phyloP scores from a whole-genome alignment of 2,888 invertebrate genomes.

The Epirrhoe alternata region DNA sequence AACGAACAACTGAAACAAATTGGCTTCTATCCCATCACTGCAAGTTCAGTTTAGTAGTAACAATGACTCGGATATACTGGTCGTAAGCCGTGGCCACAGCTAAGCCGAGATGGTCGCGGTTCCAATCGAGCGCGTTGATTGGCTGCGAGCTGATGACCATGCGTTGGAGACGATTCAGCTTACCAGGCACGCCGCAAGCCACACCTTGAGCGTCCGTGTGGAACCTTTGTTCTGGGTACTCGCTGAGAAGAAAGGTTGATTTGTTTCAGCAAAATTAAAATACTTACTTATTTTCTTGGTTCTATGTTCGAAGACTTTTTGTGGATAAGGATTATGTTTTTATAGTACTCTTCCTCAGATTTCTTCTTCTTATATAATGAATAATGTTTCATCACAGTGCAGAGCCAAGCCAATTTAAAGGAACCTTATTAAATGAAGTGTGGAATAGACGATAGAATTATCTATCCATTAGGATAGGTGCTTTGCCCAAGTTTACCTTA shows the following conservation, averaged over 20 bases:
- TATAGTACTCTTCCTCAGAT: too few species aligned
- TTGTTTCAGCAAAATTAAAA: neutral
- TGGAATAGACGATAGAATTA: too few species aligned
- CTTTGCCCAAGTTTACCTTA: too few species aligned
- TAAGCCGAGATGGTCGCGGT: slow-evolving; percentile 94
- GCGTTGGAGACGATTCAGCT: slow-evolving; percentile 90
- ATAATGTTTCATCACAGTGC: too few species aligned
- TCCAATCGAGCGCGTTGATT: slow-evolving; percentile 96
- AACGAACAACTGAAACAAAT: too few species aligned
- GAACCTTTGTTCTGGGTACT: slow-evolving; percentile 91
- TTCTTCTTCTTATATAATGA: too few species aligned
- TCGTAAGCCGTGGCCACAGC: slow-evolving; percentile 96
- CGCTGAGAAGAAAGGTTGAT: slow-evolving; percentile 52
- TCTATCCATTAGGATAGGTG: too few species aligned
- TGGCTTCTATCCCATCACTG: slow-evolving; percentile 58
- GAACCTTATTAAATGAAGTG: too few species aligned
- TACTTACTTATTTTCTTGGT: neutral
- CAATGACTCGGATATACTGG: slow-evolving; percentile 93
- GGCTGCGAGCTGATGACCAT: slow-evolving; percentile 94
- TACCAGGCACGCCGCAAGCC: slow-evolving; percentile 91
- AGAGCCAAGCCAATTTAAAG: too few species aligned
- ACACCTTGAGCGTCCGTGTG: slow-evolving; percentile 89
- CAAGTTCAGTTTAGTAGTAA: slow-evolving; percentile 94
- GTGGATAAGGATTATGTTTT: too few species aligned
- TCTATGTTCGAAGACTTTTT: too few species aligned